These are phyloP conservation scores for Lucifuga dentata DNA, from an alignment of 2,113 vertebrate genomes.

Conservation along the genomic window DNA sequence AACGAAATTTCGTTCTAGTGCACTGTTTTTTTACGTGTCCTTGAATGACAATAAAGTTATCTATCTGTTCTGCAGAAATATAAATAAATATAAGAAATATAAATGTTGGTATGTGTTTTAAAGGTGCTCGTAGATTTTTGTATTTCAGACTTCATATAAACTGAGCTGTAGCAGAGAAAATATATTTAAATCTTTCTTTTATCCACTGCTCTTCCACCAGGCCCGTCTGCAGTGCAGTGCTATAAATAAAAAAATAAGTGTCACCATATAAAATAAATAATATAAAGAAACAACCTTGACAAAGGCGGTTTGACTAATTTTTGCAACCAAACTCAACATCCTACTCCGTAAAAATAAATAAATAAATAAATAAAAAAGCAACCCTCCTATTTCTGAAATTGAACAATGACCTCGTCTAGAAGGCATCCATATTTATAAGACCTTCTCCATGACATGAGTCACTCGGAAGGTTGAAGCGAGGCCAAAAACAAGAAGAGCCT, in stretches of 20 bases:
- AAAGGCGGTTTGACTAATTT: conserved; percentile 40
- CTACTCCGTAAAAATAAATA: conserved; percentile 6
- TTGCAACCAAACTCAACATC: conserved; percentile 22
- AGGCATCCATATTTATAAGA: conserved; percentile 76
- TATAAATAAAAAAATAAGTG: conserved; percentile 47
- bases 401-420: conserved; percentile 56
- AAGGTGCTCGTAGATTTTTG: conserved; percentile 1
- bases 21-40: too few species aligned
- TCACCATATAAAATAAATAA: conserved; percentile 31
- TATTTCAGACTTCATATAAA: conserved; percentile 5
- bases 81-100: too few species aligned
- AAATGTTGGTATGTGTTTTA: too few species aligned
- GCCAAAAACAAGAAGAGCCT: conserved; percentile 38
- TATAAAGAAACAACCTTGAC: conserved; percentile 44
- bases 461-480: conserved; percentile 34
- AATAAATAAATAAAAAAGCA: not conserved
- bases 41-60: too few species aligned
- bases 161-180: conserved; percentile 3
- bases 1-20: too few species aligned
- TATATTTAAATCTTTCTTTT: conserved; percentile 15
- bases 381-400: conserved; percentile 57
- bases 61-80: too few species aligned
- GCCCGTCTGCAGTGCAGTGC: conserved; percentile 32
- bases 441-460: conserved; percentile 59
- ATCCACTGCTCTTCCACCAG: conserved; percentile 19